Evolutionary conservation across 2,113 vertebrate species (phyloP).

Genomic region (Trichechus manatus): DNA sequence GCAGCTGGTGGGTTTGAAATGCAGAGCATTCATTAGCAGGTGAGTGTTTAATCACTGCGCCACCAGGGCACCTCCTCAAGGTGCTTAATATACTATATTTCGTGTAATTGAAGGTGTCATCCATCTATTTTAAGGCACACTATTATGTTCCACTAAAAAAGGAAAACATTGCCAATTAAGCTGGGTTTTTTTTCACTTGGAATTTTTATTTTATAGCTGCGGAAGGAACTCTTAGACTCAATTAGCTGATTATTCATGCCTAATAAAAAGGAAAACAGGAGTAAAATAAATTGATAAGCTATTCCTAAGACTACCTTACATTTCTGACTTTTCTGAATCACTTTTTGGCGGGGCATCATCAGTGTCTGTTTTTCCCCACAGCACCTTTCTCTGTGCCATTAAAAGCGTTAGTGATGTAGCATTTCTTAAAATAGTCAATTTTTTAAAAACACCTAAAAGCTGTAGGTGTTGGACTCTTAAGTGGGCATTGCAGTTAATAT

Average conservation of each 20-base stretch:
- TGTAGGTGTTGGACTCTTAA: neutral
- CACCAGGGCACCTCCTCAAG: neutral
- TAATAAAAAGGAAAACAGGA: constrained; percentile 25
- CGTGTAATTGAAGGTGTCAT: neutral
- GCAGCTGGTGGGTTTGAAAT: neutral
- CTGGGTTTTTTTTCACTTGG: constrained; percentile 3
- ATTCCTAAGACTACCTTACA: neutral
- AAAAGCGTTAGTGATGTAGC: neutral
- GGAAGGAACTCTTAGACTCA: neutral
- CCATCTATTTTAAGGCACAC: too few species aligned
- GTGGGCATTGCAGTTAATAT: neutral
- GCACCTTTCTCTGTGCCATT: neutral
- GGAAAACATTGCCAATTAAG: constrained; percentile 22
- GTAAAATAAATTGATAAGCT: neutral
- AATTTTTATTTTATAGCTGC: constrained; percentile 40
- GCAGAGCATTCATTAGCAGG: neutral
- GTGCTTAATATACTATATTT: constrained; percentile 21
- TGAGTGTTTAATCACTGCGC: neutral
- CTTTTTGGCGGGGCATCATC: neutral
- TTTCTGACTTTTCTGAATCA: neutral
- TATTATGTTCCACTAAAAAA: neutral
- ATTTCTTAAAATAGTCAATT: constrained; percentile 17
- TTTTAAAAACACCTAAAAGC: neutral
- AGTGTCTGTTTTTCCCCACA: neutral
- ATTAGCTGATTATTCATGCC: neutral